Percentiles rank a stretch among this genome's conserved stretches.
phyloP scores from a whole-genome alignment of 2,797 vertebrate genomes.

The Thalassophryne amazonica region DNA sequence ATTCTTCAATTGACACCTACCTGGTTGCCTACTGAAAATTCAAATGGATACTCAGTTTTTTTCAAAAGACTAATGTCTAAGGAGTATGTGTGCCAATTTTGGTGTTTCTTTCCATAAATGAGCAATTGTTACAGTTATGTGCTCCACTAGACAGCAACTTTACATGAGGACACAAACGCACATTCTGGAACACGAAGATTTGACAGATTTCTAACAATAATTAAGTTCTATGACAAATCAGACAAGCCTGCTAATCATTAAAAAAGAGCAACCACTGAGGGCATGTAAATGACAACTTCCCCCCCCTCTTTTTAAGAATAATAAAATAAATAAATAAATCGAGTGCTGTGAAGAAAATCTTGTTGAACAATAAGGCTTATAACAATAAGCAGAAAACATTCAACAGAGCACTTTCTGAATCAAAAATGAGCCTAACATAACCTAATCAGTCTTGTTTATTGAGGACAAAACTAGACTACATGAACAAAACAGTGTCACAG shows the following conservation, averaged over 20 bases:
- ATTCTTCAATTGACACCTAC: too few relatives aligned
- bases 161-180: background rate
- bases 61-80: too few relatives aligned
- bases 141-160: too few relatives aligned
- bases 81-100: too few relatives aligned
- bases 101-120: too few relatives aligned
- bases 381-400: constrained; percentile 14
- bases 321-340: too few relatives aligned
- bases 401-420: constrained; percentile 1
- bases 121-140: too few relatives aligned
- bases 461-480: constrained; percentile 3
- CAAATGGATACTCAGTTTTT: too few relatives aligned
- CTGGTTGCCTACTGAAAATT: too few relatives aligned
- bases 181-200: background rate
- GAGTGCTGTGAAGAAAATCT: background rate
- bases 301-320: constrained; percentile 1
- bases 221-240: constrained; percentile 28
- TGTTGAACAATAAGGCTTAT: constrained; percentile 15
- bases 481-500: constrained; percentile 7
- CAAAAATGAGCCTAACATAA: background rate
- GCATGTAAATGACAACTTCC: constrained; percentile 4
- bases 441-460: constrained; percentile 3
- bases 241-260: constrained; percentile 38
- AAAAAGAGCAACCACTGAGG: constrained; percentile 19
- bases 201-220: constrained; percentile 10